Evolutionary conservation across 2,888 invertebrate genomes (phyloP), one percentile per base, ranked within the genome.

Genomic region (Heliconius erato): DNA sequence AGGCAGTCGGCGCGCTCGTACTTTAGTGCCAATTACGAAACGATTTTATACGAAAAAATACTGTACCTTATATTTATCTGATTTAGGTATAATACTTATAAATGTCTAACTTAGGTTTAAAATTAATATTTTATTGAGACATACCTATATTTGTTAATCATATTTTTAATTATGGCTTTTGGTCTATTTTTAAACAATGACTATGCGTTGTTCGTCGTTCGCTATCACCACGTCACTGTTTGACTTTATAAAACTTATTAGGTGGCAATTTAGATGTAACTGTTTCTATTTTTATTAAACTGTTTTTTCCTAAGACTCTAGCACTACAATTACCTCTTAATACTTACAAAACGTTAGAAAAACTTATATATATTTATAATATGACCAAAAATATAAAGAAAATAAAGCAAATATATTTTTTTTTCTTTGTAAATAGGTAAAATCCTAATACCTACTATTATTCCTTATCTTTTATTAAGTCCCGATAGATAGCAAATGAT

Each of bases 1-100:
- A 91, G 91, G 90, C 90, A 90, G 89, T 87, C 89, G 88, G 88
- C 91, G 90, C 90, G 88, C 88, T 88, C 88, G 87, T 89, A 86
- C 88, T 85, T 80, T 87, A 81, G 85, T 87, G 81, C 86, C 86
- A 85, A 85, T 86, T 88, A 88, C 89, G 86, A 86, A 88, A 89
- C 83, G 84, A 83, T 84, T 84, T 76, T 49, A 76, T 35, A 63
- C 79, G 83, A 84, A 84, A 84, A 85, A 84, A 78, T 82, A 85
- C 54, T 54, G 79, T 84, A 81, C 81, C 65, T 78, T 83, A 35
- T 82, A 79, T 74, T 40, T 77, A 68, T 63, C 26, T 79, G 74
- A 84, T 79, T 74, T 82, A 79, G 63, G 77, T 68, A 78, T 79
- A 82, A 79, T 81, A 79, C 74, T 82, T 79, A 54, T 79, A 54